Base-by-base conservation (phyloP, 2,888 invertebrate genomes). In the Tipula helvola region DNA sequence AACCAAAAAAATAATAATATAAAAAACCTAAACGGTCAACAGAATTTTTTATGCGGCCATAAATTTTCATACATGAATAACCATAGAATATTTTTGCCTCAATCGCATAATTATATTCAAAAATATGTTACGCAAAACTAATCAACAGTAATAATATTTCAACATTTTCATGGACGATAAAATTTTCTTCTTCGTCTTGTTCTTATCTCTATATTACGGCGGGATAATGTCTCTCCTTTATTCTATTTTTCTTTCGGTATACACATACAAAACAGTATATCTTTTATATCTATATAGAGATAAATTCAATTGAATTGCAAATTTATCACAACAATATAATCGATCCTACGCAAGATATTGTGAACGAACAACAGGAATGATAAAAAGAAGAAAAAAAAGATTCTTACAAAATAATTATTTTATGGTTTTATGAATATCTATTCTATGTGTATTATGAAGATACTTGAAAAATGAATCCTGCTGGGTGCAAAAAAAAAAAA, bases 281-380 rank as follows among this genome's bases (percentile, higher is more conserved):
- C 39, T 39, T 39, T 39, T 39, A 39, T 39, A 39, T 52, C 10
- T 71, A 8, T 71, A 71, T 71, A 52, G 7, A 52, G 8, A 71
- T 71, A 71, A 71, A 71, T 71, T 71, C 71, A 71, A 71, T 71
- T 71, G 71, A 71, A 71, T 71, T 71, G 71, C 71, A 71, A 71
- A 71, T 71, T 71, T 71, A 71, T 71, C 71, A 71, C 71, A 71
- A 71, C 71, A 28, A 71, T 71, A 71, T 71, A 71, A 71, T 71
- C 71, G 71, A 71, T 71, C 71, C 71, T 71, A 71, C 71, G 71
- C 71, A 71, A 71, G 71, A 71, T 71, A 28, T 71, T 71, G 71
- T 71, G 71, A 71, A 28, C 71, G 71, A 71, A 71, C 28, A 71
- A 71, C 71, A 71, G 71, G 7, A 71, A 52, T 52, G 16, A 52